Evolutionary conservation across 2,797 vertebrate genomes (phyloP).

Genomic region (Okamejei kenojei): DNA sequence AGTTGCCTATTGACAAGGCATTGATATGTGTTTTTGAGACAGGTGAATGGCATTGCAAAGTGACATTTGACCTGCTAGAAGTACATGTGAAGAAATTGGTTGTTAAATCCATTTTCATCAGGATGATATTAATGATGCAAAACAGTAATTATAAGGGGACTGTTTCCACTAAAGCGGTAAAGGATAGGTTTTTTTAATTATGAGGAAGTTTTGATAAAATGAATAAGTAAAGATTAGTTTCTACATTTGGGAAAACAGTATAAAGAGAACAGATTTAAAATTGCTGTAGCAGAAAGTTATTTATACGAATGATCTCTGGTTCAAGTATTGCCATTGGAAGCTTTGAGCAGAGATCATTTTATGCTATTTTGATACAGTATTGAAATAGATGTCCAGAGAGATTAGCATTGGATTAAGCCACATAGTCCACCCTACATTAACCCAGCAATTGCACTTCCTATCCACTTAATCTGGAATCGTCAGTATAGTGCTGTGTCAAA

Average conservation of each 20-base stretch:
- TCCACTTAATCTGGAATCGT: too few species aligned
- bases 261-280: background rate
- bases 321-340: background rate
- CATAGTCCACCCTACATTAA: too few species aligned
- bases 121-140: background rate
- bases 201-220: background rate
- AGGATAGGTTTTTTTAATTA: background rate
- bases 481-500: too few species aligned
- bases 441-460: too few species aligned
- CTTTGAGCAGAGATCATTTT: background rate
- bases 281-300: background rate
- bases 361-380: background rate
- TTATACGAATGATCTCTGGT: background rate
- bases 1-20: background rate
- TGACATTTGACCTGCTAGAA: background rate
- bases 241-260: background rate
- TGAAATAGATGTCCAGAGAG: background rate
- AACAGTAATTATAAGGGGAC: background rate
- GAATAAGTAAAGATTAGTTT: background rate
- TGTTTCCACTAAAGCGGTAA: background rate
- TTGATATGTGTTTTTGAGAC: background rate
- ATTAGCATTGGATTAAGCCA: background rate
- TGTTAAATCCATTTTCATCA: background rate
- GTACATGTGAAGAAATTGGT: background rate
- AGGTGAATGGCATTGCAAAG: background rate